Conservation (phyloP, 2,888 invertebrate genomes). For the Litoditis marina region DNA sequence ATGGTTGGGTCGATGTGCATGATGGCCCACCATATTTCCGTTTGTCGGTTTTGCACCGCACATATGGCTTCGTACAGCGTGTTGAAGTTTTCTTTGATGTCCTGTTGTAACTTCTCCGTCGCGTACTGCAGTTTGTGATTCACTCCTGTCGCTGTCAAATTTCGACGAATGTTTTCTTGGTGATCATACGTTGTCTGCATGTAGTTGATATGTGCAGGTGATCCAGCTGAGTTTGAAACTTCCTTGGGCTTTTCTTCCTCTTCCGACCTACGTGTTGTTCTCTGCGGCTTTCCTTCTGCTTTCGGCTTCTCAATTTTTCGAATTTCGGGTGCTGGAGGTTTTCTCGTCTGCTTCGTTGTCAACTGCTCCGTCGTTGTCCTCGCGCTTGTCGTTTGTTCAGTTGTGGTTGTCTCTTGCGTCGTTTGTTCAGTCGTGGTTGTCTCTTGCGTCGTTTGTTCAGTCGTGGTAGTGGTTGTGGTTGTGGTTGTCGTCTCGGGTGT, state of each 20-base stretch:
- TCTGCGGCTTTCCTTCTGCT: too few species aligned
- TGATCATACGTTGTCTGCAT: background rate
- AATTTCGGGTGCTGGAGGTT: too few species aligned
- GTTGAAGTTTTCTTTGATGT: background rate
- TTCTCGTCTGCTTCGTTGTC: too few species aligned
- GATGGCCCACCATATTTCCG: slow-evolving; percentile 13
- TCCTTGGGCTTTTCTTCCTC: too few species aligned
- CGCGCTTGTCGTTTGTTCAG: too few species aligned
- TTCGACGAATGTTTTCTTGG: background rate
- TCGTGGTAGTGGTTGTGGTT: background rate
- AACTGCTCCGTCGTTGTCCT: background rate
- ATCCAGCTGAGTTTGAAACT: background rate
- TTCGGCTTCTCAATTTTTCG: too few species aligned
- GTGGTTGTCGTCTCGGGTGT: background rate
- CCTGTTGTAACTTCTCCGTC: background rate
- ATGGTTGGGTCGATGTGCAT: slow-evolving; percentile 22
- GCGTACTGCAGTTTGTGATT: background rate
- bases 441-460: background rate
- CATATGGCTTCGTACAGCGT: slow-evolving; percentile 13
- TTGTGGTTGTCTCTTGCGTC: background rate
- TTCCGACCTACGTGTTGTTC: background rate
- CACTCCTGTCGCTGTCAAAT: background rate
- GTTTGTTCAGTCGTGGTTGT: too few species aligned
- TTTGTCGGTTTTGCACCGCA: slow-evolving; percentile 16
- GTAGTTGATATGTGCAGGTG: background rate